Percentiles rank a stretch among this genome's conserved stretches.
Evolutionary conservation across 64 coral and sea anemone genomes (phyloP).

Genomic region (Pocillopora damicornis): DNA sequence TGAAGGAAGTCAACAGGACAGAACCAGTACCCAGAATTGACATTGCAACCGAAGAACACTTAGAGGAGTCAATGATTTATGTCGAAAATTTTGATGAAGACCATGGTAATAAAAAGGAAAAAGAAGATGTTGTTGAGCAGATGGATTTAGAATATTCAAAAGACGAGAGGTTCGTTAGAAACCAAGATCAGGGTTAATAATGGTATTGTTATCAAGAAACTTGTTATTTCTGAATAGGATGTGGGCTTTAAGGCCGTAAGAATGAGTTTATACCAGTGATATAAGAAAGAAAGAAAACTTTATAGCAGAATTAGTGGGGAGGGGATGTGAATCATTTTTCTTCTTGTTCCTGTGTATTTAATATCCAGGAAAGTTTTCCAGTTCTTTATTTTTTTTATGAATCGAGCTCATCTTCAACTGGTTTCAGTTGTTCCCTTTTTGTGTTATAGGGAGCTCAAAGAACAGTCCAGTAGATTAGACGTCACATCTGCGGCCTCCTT

Average conservation of each 20-base stretch:
- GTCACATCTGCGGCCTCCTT: slow-evolving; percentile 5
- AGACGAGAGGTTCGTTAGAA: not conserved
- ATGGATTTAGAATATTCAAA: slow-evolving; percentile 14
- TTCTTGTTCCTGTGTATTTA: too few species aligned
- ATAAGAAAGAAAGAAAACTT: too few species aligned
- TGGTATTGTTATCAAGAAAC: too few species aligned
- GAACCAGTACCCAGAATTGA: not conserved
- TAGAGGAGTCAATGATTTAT: not conserved
- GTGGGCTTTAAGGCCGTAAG: too few species aligned
- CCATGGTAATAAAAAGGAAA: not conserved
- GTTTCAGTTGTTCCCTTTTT: not conserved
- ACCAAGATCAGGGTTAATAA: not conserved
- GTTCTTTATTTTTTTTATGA: too few species aligned
- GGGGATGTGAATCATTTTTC: too few species aligned
- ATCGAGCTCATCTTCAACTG: too few species aligned
- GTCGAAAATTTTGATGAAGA: not conserved
- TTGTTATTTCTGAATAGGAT: too few species aligned
- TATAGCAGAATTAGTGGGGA: too few species aligned
- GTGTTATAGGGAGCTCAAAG: not conserved
- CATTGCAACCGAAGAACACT: not conserved
- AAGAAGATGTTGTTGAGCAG: not conserved
- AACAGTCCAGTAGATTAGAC: slow-evolving; percentile 2
- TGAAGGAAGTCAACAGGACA: not conserved
- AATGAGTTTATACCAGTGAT: too few species aligned
- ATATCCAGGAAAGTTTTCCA: too few species aligned